Evolutionary conservation across 1,140 invertebrate species (phyloP), one percentile per base, ranked within the genome.

Genomic region (Brachionus plicatilis): DNA sequence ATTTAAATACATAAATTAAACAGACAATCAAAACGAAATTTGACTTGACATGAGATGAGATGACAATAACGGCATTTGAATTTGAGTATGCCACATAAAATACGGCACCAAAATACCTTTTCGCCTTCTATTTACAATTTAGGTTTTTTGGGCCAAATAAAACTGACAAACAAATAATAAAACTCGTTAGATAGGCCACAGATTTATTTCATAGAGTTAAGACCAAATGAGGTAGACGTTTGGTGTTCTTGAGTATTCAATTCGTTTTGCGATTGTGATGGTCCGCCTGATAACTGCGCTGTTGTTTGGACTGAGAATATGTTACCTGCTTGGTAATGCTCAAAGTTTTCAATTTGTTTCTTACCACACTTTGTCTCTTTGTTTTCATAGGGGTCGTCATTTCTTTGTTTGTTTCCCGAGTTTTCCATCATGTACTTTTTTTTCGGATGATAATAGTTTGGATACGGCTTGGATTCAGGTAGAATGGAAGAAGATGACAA

Each of bases 381-480:
- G 9, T 29, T 27, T 65, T 27, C 56, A 24, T 65, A 12, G 3
- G 17, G 27, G 3, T 47, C 4, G n/a, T 47, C 17, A 60, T 78
- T 14, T 45, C 6, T 45, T 5, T n/a, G 41, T 11, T 56, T 80
- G 41, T 11, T 27, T 37, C 12, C 65, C 11, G 79, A 82, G 65
- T 68, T 82, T 68, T 65, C 79, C 79, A 65, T 66, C 79, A 82
- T 65, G 20, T 82, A 82, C 11, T 82, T 82, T 68, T 82, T 82
- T 82, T 82, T 82, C 27, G 79, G 79, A 65, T 82, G 79, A 45
- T 82, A 82, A 65, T 82, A 82, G 45, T 60, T 65, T 12, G 79
- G 60, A 20, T 43, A 65, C 17, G 53, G 14, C 60, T 68, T 68
- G 12, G 79, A 82, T 65, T 82, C 79, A 7, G 65, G 17, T 37